Evolutionary conservation across 1,140 invertebrate genomes (phyloP).

Genomic region (Aphis craccivora): DNA sequence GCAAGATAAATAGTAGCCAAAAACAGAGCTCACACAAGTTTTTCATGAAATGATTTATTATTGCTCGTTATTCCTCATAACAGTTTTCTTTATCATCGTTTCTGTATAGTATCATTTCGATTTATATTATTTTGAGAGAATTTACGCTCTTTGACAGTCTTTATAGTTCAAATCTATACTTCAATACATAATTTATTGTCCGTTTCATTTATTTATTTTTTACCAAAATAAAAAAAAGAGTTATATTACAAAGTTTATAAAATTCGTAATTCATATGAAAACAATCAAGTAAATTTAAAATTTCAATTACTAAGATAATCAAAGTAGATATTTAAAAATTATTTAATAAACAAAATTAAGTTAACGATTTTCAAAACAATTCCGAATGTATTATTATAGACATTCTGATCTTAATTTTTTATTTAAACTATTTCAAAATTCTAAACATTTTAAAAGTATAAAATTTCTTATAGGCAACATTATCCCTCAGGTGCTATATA

Average conservation of each 20-base stretch:
- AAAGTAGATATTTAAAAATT: not conserved
- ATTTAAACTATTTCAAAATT: not conserved
- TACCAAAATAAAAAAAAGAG: not conserved
- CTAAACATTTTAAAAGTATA: not conserved
- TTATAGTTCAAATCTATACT: conserved; percentile 36
- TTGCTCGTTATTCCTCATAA: conserved; percentile 44
- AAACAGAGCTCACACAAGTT: conserved; percentile 52
- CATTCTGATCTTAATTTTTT: not conserved
- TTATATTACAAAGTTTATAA: conserved; percentile 39
- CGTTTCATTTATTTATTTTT: conserved; percentile 19
- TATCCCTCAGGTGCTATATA: not conserved
- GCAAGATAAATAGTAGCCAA: conserved; percentile 56
- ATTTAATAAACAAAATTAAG: not conserved
- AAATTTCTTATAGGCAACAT: not conserved
- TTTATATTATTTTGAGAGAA: conserved; percentile 52
- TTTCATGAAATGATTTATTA: conserved; percentile 50
- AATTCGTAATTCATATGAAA: not conserved
- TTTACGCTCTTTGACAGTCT: conserved; percentile 34
- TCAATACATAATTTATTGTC: conserved; percentile 49
- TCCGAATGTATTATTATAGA: not conserved
- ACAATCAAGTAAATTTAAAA: conserved; percentile 7
- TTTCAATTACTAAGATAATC: not conserved
- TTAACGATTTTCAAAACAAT: not conserved
- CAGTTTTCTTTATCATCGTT: conserved; percentile 55
- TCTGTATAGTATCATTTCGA: conserved; percentile 42